A percentile compares a stretch with the other conserved stretches of the same genome.
These are phyloP conservation scores for Pangasius macronema DNA, from an alignment of 2,797 vertebrate species.

Conservation along the genomic window DNA sequence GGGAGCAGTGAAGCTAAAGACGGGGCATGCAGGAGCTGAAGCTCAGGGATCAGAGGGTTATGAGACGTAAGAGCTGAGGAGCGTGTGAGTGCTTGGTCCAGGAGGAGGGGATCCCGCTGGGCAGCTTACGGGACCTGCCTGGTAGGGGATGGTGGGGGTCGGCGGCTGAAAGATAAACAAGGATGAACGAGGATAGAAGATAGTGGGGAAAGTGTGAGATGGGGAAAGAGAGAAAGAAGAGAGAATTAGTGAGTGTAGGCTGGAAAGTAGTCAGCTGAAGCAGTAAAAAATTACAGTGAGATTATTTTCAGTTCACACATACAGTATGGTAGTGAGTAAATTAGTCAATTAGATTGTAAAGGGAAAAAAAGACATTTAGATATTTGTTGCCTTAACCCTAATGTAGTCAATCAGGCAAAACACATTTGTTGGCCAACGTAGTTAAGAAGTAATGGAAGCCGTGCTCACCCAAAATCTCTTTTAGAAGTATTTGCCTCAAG, in stretches of 20 bases:
- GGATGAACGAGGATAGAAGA: background rate
- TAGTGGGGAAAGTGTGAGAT: background rate
- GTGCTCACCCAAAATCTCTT: background rate
- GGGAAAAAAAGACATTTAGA: background rate
- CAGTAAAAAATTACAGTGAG: conserved; percentile 4
- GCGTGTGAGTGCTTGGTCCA: conserved; percentile 37
- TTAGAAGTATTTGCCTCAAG: background rate
- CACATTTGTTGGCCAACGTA: background rate
- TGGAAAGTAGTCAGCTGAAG: conserved; percentile 21
- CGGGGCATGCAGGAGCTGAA: conserved; percentile 61
- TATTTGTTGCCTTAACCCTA: background rate
- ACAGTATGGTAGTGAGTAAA: background rate
- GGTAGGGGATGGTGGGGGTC: conserved; percentile 79
- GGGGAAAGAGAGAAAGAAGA: conserved; percentile 16
- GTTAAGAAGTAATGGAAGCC: background rate
- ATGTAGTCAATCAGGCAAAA: background rate
- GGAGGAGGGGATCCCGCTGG: background rate
- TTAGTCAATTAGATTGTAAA: conserved; percentile 1
- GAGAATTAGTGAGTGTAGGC: conserved; percentile 11
- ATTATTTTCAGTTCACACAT: background rate
- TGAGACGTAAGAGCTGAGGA: conserved; percentile 34
- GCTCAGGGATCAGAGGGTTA: conserved; percentile 16
- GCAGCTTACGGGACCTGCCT: conserved; percentile 74
- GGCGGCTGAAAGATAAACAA: conserved; percentile 63
- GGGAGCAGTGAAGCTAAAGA: conserved; percentile 53